phyloP scores from a whole-genome alignment of 2,888 invertebrate genomes.

The Mimachlamys varia region DNA sequence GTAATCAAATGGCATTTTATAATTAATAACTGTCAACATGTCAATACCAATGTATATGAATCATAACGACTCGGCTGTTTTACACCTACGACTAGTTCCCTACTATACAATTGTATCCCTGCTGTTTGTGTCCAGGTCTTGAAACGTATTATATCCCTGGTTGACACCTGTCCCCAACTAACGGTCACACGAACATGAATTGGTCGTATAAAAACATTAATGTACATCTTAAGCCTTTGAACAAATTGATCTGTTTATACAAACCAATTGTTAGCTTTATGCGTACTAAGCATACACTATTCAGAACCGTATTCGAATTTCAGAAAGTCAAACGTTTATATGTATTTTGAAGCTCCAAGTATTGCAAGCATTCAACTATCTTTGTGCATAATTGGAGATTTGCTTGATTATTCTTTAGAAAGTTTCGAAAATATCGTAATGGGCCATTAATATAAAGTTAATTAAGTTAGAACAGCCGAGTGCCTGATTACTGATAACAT shows the following conservation, averaged over 20 bases:
- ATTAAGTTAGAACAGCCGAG: not conserved
- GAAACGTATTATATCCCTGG: not conserved
- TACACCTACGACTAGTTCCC: no score
- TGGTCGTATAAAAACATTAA: not conserved
- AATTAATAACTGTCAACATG: no score
- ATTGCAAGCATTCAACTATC: no score
- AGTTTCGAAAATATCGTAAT: not conserved
- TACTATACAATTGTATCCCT: no score
- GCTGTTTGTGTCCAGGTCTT: not conserved
- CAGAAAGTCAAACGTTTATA: not conserved
- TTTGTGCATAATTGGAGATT: no score
- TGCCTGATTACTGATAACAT: not conserved
- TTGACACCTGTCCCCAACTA: not conserved
- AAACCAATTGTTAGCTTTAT: not conserved
- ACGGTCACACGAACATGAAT: not conserved
- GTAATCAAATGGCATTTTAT: no score
- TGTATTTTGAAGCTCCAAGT: no score
- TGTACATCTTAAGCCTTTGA: not conserved
- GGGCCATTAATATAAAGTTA: not conserved
- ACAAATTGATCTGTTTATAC: no score
- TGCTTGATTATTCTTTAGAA: no score
- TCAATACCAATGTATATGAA: no score
- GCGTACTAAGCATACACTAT: not conserved
- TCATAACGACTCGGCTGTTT: no score
- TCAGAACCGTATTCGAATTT: not conserved